Percentiles rank a stretch among this genome's conserved stretches.
phyloP scores from a whole-genome alignment of 2,113 vertebrate species.

The Nematolebias whitei region DNA sequence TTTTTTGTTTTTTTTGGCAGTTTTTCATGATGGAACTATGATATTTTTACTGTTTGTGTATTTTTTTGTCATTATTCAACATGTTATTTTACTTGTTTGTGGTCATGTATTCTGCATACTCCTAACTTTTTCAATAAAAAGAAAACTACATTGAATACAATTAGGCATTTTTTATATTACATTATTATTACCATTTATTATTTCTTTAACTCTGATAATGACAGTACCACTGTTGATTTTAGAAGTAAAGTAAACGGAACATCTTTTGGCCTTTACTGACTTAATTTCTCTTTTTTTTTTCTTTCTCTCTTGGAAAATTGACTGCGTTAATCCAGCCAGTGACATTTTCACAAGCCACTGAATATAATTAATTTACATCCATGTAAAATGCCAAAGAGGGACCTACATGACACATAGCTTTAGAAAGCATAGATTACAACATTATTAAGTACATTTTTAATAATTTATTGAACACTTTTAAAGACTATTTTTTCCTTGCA shows the following conservation, averaged over 20 bases:
- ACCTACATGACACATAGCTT: too few relatives aligned
- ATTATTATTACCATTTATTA: neutral
- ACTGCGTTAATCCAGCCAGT: conserved; percentile 60
- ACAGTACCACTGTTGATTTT: conserved; percentile 17
- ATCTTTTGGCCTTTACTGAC: conserved; percentile 45
- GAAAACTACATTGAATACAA: too few relatives aligned
- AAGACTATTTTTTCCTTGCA: neutral
- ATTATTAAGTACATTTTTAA: too few relatives aligned
- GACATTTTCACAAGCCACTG: conserved; percentile 75
- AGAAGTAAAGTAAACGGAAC: conserved; percentile 1
- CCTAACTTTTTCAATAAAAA: too few relatives aligned
- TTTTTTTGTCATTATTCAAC: too few relatives aligned
- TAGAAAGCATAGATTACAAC: too few relatives aligned
- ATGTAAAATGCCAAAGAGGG: conserved; percentile 53
- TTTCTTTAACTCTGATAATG: neutral
- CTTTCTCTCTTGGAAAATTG: conserved; percentile 44
- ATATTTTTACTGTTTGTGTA: too few relatives aligned
- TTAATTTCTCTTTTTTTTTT: conserved; percentile 40
- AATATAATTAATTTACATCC: conserved; percentile 49
- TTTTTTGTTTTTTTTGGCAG: too few relatives aligned
- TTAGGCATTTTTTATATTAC: neutral
- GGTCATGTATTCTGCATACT: too few relatives aligned
- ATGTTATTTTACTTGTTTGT: too few relatives aligned
- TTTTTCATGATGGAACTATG: too few relatives aligned
- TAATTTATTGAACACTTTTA: neutral